A percentile compares a stretch with the other conserved stretches of the same genome.
These are phyloP conservation scores for Periparus ater DNA, from an alignment of 2,797 vertebrate genomes.

Conservation along the genomic window DNA sequence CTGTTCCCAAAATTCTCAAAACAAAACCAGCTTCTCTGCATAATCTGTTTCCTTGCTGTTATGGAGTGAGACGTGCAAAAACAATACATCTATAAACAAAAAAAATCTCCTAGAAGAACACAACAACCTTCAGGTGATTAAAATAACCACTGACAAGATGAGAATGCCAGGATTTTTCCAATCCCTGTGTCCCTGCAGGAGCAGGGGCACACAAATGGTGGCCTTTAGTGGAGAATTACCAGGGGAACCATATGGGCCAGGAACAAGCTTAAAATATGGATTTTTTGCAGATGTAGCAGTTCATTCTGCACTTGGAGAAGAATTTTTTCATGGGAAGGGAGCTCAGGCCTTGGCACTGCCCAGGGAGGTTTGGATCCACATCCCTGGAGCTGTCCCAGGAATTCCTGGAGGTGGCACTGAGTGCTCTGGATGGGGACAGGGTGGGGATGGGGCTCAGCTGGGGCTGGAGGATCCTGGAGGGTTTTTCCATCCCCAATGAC, in stretches of 20 bases:
- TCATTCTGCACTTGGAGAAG: not conserved
- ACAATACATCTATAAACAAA: not conserved
- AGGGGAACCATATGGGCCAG: not conserved
- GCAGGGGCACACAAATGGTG: not conserved
- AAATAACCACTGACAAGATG: not conserved
- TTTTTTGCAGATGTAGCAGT: not conserved
- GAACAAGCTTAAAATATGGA: not conserved
- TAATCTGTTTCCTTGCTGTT: not conserved
- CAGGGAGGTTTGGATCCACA: not conserved
- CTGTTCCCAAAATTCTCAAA: conserved; percentile 4
- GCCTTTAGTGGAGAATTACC: not conserved
- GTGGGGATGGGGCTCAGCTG: accelerated
- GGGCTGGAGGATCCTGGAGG: accelerated
- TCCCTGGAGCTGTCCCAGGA: not conserved
- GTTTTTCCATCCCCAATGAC: not conserved
- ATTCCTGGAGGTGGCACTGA: not conserved
- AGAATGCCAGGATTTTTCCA: not conserved
- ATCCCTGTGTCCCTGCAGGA: not conserved
- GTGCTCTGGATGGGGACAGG: not conserved
- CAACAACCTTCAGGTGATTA: not conserved
- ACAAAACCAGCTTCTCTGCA: not conserved
- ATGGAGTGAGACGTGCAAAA: not conserved
- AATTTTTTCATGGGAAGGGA: accelerated
- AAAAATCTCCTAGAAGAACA: not conserved
- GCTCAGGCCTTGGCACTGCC: accelerated